A percentile compares a stretch with the other conserved stretches of the same genome.
phyloP scores from a whole-genome alignment of 2,113 vertebrate species.

The Syrrhaptes paradoxus region DNA sequence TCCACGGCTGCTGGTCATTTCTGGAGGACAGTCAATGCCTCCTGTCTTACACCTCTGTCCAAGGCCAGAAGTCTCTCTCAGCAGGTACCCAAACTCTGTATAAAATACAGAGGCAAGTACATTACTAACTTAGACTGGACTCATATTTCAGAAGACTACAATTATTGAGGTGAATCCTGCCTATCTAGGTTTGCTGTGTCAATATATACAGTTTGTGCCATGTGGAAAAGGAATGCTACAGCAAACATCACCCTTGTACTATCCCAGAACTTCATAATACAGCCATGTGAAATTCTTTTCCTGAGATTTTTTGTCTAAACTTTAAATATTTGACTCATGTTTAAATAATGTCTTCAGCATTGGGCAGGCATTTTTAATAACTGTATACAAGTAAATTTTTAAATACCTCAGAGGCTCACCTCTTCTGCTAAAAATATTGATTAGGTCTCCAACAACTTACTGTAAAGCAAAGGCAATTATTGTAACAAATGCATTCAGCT shows the following conservation, averaged over 20 bases:
- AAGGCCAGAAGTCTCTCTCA: neutral
- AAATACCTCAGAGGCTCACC: neutral
- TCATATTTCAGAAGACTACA: neutral
- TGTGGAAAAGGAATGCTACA: neutral
- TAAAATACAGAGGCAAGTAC: neutral
- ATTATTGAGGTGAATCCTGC: neutral
- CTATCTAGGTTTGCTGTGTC: neutral
- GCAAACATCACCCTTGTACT: neutral
- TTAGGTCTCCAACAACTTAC: neutral
- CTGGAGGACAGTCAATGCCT: neutral
- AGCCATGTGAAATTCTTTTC: neutral
- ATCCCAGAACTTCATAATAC: neutral
- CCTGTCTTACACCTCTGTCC: neutral
- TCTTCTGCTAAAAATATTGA: neutral
- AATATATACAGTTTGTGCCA: accelerated
- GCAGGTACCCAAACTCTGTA: neutral
- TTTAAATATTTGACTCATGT: neutral
- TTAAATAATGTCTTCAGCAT: neutral
- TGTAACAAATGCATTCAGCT: neutral
- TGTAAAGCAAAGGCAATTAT: neutral
- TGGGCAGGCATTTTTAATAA: neutral
- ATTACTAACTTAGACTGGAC: neutral
- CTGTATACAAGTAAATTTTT: neutral
- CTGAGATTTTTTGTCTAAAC: neutral
- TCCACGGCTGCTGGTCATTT: neutral